Evolutionary conservation across 2,888 invertebrate species (phyloP).

Genomic region (Pegoplata infirma): DNA sequence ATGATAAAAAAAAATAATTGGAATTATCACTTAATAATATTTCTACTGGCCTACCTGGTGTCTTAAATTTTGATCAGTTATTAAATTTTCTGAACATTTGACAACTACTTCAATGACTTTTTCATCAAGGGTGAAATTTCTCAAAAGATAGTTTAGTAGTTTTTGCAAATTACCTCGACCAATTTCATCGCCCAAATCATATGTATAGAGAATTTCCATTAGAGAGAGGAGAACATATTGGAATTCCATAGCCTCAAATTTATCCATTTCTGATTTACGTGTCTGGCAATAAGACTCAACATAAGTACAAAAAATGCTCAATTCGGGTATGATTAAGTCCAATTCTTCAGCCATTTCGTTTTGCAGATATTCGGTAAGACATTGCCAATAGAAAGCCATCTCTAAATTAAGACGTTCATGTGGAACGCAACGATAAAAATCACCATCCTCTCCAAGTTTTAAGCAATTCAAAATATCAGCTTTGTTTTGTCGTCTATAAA

Average conservation of each 20-base stretch:
- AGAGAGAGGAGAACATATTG: constrained; percentile 82
- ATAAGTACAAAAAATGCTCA: constrained; percentile 85
- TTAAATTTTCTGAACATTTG: constrained; percentile 77
- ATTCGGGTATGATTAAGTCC: constrained; percentile 81
- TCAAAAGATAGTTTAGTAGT: constrained; percentile 80
- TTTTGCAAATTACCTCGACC: constrained; percentile 80
- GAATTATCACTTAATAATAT: too few relatives aligned
- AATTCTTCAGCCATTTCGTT: constrained; percentile 71
- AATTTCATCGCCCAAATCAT: constrained; percentile 84
- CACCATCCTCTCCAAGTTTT: constrained; percentile 73
- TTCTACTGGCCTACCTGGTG: constrained; percentile 75
- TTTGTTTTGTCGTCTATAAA: constrained; percentile 74
- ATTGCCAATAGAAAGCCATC: constrained; percentile 82
- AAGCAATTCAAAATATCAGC: constrained; percentile 78
- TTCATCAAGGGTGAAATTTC: constrained; percentile 78
- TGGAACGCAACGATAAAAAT: constrained; percentile 79
- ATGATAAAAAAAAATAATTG: too few relatives aligned
- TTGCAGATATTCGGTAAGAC: constrained; percentile 79
- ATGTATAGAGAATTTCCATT: constrained; percentile 80
- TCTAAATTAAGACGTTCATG: constrained; percentile 80
- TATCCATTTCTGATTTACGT: constrained; percentile 72
- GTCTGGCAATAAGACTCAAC: constrained; percentile 81
- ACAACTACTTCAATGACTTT: constrained; percentile 77
- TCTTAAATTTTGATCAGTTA: constrained; percentile 78
- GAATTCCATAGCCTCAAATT: constrained; percentile 78